Percentiles rank a stretch among this genome's conserved stretches.
phyloP scores from a whole-genome alignment of 2,888 invertebrate genomes.

The Stegophylla sp. region DNA sequence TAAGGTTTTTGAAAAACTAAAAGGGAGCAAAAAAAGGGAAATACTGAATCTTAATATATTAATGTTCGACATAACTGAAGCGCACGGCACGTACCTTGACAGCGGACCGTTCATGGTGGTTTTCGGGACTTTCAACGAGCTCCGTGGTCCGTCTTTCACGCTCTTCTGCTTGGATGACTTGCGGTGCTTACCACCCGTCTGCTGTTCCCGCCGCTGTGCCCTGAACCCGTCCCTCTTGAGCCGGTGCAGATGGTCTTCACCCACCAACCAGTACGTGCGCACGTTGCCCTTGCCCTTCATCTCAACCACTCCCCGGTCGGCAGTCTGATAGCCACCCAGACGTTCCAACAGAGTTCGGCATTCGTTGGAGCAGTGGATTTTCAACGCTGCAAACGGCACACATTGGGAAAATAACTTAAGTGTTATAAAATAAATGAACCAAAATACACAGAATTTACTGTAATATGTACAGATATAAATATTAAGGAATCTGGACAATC shows the following conservation, averaged over 20 bases:
- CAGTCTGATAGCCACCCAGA: slow-evolving; percentile 77
- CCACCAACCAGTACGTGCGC: slow-evolving; percentile 82
- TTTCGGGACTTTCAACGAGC: slow-evolving; percentile 42
- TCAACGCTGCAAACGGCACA: slow-evolving; percentile 69
- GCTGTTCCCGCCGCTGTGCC: slow-evolving; percentile 65
- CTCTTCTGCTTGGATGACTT: slow-evolving; percentile 48
- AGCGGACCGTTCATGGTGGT: slow-evolving; percentile 43
- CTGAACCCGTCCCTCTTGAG: slow-evolving; percentile 69
- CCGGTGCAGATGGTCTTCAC: slow-evolving; percentile 74
- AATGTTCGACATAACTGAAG: no score
- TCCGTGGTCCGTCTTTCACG: slow-evolving; percentile 33
- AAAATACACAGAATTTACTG: no score
- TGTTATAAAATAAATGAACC: no score
- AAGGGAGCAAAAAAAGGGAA: no score
- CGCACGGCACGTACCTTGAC: slow-evolving; percentile 45
- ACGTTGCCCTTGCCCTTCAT: slow-evolving; percentile 87
- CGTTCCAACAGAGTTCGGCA: slow-evolving; percentile 75
- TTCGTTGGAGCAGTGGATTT: slow-evolving; percentile 82
- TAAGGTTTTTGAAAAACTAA: no score
- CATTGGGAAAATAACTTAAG: no score
- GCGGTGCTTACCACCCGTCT: slow-evolving; percentile 61
- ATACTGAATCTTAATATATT: no score
- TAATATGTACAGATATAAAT: no score
- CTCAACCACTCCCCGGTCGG: slow-evolving; percentile 77
- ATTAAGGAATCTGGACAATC: no score